These are phyloP conservation scores for Hyperopisus bebe DNA, from an alignment of 2,113 vertebrate genomes.

Conservation along the genomic window DNA sequence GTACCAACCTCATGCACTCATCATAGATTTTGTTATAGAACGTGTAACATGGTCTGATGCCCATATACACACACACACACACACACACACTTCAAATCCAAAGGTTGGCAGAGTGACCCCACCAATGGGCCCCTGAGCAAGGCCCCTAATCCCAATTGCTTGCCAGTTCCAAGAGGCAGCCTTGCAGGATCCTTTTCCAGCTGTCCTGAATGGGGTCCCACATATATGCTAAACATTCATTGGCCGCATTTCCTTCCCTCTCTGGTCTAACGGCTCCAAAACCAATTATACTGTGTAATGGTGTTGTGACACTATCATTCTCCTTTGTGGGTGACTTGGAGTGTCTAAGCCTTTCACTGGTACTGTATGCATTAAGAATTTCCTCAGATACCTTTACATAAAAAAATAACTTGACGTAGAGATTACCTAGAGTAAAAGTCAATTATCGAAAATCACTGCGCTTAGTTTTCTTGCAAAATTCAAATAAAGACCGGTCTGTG, in stretches of 20 bases:
- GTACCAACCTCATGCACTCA: neutral
- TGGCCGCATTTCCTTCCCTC: neutral
- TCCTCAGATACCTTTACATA: neutral
- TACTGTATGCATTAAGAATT: neutral
- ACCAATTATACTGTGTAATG: neutral
- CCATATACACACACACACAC: too few relatives aligned
- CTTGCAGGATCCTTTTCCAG: neutral
- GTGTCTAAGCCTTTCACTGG: neutral
- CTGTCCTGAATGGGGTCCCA: neutral
- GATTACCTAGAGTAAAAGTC: neutral
- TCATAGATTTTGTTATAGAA: neutral
- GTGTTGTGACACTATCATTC: neutral
- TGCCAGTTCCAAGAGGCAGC: neutral
- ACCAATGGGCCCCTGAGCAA: neutral
- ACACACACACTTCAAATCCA: neutral
- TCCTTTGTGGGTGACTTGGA: neutral
- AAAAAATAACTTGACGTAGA: neutral
- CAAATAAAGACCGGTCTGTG: neutral
- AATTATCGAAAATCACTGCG: neutral
- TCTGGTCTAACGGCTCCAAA: neutral
- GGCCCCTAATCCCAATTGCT: neutral
- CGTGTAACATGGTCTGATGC: neutral
- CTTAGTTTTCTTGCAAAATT: neutral
- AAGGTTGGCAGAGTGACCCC: neutral
- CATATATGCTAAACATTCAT: neutral